Percentiles rank a stretch among this genome's conserved stretches.
These are phyloP conservation scores for Mythimna impura DNA, from an alignment of 2,888 invertebrate species.

Conservation along the genomic window DNA sequence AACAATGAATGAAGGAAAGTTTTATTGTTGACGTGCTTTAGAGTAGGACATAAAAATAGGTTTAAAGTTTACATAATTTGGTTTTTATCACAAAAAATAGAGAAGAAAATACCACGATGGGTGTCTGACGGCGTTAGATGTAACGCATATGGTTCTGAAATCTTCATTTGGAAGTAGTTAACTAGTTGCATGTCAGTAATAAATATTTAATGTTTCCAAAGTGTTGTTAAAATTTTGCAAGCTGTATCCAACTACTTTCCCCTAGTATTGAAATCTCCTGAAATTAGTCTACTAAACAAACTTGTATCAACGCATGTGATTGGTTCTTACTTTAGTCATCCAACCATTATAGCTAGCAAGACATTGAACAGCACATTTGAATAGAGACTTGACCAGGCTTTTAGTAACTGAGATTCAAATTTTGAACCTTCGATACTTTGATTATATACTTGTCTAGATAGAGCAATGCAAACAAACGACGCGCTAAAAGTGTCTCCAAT, in stretches of 20 bases:
- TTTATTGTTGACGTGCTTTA: slow-evolving; percentile 77
- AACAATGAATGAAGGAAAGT: slow-evolving; percentile 67
- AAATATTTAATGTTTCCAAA: slow-evolving; percentile 53
- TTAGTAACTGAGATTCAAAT: background rate
- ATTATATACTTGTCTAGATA: no score
- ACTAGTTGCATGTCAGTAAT: slow-evolving; percentile 56
- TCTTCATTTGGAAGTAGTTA: slow-evolving; percentile 28
- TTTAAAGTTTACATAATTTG: slow-evolving; percentile 65
- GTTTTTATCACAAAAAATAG: slow-evolving; percentile 44
- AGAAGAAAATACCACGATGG: slow-evolving; percentile 23
- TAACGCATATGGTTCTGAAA: slow-evolving; percentile 40
- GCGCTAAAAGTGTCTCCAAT: no score
- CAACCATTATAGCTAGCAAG: background rate
- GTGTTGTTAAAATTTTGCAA: slow-evolving; percentile 39
- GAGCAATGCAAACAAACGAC: no score
- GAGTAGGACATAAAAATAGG: slow-evolving; percentile 70
- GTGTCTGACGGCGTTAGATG: slow-evolving; percentile 40
- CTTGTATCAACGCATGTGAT: background rate
- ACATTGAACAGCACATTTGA: background rate
- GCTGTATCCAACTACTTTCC: slow-evolving; percentile 16
- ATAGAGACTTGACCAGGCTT: slow-evolving; percentile 2
- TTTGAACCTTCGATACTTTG: slow-evolving; percentile 1
- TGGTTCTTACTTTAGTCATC: slow-evolving; percentile 2
- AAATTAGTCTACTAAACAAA: background rate
- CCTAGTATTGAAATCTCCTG: background rate